These are phyloP conservation scores for Coendou prehensilis DNA, from an alignment of 2,797 vertebrate species.

Conservation along the genomic window DNA sequence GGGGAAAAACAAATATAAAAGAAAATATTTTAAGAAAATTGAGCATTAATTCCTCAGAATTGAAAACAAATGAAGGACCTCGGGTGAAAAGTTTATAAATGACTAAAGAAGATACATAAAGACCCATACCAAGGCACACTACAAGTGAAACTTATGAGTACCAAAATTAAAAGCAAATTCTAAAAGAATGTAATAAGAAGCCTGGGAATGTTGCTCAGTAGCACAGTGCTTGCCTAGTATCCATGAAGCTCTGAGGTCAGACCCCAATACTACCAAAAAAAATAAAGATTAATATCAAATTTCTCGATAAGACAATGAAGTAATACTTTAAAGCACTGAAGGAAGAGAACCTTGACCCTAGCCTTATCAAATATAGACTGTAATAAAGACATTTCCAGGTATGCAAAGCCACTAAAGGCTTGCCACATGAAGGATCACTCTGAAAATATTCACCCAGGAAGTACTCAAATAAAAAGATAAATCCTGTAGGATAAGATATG, in stretches of 20 bases:
- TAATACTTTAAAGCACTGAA: conserved; percentile 12
- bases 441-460: background rate
- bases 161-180: conserved; percentile 24
- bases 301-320: background rate
- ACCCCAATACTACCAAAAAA: background rate
- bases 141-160: conserved; percentile 5
- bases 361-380: background rate
- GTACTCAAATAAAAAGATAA: background rate
- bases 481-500: background rate
- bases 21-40: conserved; percentile 28
- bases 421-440: background rate
- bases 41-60: conserved; percentile 2
- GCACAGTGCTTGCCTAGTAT: background rate
- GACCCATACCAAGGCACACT: background rate
- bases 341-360: background rate
- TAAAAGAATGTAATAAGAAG: background rate
- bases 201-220: background rate
- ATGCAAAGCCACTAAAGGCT: background rate
- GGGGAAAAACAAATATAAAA: background rate
- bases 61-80: conserved; percentile 53
- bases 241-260: background rate
- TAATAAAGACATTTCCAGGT: background rate
- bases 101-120: background rate
- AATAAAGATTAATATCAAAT: background rate
- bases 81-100: conserved; percentile 43